Base-by-base conservation (phyloP, 2,113 vertebrate species). In the Strix uralensis region DNA sequence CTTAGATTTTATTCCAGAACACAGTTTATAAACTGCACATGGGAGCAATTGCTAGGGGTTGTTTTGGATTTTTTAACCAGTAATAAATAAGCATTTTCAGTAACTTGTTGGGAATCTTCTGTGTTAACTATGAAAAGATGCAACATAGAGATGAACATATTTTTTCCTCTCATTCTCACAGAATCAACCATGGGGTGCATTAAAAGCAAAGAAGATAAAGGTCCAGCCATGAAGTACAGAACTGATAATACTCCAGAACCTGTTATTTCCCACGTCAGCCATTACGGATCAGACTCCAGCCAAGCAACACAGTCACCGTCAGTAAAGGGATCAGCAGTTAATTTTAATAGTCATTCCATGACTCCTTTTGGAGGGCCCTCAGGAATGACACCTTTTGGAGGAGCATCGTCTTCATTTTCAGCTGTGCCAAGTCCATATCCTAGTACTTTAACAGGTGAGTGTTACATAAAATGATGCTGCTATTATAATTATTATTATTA, bases 181-280 rank as follows among this genome's bases (percentile, higher is more conserved):
- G 98, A 94, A 96, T 94, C 97, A 89, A 98, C 96, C 70, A 99
- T 99, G 99, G 99, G 99, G 97, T 99, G 99, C 96, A 98, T 99
- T 92, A 99, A 99, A 98, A 99, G 99, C 98, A 99, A 99, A 97
- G 98, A 99, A 97, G 98, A 99, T 97, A 99, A 99, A 98, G 98
- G 98, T 96, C 98, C 99, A 61, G 44, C 98, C 11, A 98, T 98
- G 95, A 99, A 99, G 95, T 99, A 99, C 89, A 98, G 98, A 94
- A 97, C 98, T 30, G 99, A 99, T 72, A 99, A 97, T 73, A 88
- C 98, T 75, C 94, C 98, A 25, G 99, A 99, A 82, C 97, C 98
- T 27, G 96, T 97, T 88, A 91, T 96, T 84, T 81, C 98, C 75
- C 98, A 98, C 1, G 97, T 97, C 32, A 98, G 98, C 75, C 99